Conservation (phyloP, 1,140 invertebrate genomes). For the Globodera rostochiensis region DNA sequence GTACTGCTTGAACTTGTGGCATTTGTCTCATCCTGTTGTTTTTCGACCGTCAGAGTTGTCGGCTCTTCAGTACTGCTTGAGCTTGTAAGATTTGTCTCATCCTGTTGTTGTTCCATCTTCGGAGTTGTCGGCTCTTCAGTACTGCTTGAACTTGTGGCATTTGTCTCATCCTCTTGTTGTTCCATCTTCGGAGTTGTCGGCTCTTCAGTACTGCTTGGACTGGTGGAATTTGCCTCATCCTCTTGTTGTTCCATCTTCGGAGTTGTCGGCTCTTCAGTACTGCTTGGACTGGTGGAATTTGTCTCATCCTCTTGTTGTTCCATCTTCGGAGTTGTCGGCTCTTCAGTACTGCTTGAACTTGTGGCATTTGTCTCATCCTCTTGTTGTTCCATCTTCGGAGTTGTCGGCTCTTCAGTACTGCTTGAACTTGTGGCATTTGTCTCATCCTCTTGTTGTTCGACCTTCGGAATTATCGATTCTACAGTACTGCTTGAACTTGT, state of each 20-base stretch:
- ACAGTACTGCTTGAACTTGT: conserved; percentile 3
- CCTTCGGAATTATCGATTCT: not conserved
- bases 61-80: not conserved
- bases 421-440: not conserved
- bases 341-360: not conserved
- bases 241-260: too few relatives aligned
- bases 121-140: not conserved
- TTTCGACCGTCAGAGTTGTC: not conserved
- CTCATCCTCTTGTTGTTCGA: not conserved
- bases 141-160: not conserved
- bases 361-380: not conserved
- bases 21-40: not conserved
- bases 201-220: too few relatives aligned
- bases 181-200: not conserved
- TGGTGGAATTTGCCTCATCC: too few relatives aligned
- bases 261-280: too few relatives aligned
- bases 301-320: too few relatives aligned
- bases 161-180: not conserved
- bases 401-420: not conserved
- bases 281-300: too few relatives aligned
- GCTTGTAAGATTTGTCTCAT: not conserved
- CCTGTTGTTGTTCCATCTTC: not conserved
- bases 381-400: not conserved
- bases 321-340: not conserved
- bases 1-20: not conserved